A percentile compares a stretch with the other conserved stretches of the same genome.
These are phyloP conservation scores for human (Homo sapiens) DNA, from an alignment of 2,113 vertebrate genomes.

Conservation along the genomic window GRCh38 chr19:30315001-30315500, in stretches of 20 bases:
- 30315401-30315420: neutral
- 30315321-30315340: neutral
- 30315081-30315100: too few relatives aligned
- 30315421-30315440: neutral
- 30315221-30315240: neutral
- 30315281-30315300: rapidly evolving
- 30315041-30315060: neutral
- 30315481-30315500: neutral
- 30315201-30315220: neutral
- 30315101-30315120: neutral
- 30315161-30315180: neutral
- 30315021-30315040: neutral
- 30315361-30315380: neutral
- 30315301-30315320: neutral
- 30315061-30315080: neutral
- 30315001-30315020: neutral
- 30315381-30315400: neutral
- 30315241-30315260: neutral
- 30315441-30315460: rapidly evolving
- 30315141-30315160: neutral
- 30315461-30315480: rapidly evolving
- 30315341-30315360: neutral
- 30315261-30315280: neutral
- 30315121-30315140: neutral
- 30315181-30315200: neutral